Base-by-base conservation (phyloP, 2,888 invertebrate genomes). In the Helobdella robusta region DNA sequence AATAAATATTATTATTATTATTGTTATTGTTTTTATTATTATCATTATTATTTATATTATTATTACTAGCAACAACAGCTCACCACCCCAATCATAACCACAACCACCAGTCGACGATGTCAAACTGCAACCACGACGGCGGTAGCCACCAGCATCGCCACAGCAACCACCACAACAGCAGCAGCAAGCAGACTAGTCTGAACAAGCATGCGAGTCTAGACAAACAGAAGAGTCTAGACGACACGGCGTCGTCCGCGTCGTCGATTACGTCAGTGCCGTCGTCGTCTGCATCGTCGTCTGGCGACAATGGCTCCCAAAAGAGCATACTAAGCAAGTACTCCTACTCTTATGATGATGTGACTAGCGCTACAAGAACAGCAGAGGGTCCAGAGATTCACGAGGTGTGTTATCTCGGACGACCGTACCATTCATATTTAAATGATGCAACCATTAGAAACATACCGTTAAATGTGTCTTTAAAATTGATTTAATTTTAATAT, bases 351-450 rank as follows among this genome's bases (percentile, higher is more conserved):
- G 68, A 67, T 36, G 69, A 69, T 25, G 62, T 59, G 23, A 65
- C 66, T 36, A 68, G 66, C 44, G 50, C 66, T 18, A 67, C 67
- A 59, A 66, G 62, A 35, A 36, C 56, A 23, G 36, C 46, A n/a
- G 70, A 70, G 5, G 70, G 88, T 70, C 86, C 88, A 71, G 86
- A 87, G 69, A 87, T 86, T 64, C 88, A 88, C 64, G 87, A 87
- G 70, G 89, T 89, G 86, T 86, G 65, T n/a, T n/a, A n/a, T n/a
- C n/a, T n/a, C n/a, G n/a, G n/a, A n/a, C n/a, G n/a, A n/a, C n/a
- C n/a, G n/a, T n/a, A n/a, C n/a, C n/a, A n/a, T n/a, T n/a, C n/a
- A n/a, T n/a, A n/a, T n/a, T n/a, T n/a, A n/a, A n/a, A n/a, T n/a
- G n/a, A n/a, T n/a, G n/a, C n/a, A n/a, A n/a, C n/a, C n/a, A n/a